phyloP scores from a whole-genome alignment of 2,888 invertebrate genomes.

The Capitulum mitella region DNA sequence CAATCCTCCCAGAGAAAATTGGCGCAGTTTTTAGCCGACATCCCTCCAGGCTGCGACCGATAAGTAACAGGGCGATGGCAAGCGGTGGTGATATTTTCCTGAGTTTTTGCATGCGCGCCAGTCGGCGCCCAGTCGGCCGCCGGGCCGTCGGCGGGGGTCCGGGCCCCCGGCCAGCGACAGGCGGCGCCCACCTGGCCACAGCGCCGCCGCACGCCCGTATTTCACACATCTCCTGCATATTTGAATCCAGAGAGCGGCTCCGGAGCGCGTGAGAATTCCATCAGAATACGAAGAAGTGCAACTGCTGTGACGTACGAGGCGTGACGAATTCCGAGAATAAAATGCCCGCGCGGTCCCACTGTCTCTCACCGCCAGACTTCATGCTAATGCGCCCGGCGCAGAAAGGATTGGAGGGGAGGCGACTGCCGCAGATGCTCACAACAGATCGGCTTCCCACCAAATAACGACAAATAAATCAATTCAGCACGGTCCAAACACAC shows the following conservation, averaged over 20 bases:
- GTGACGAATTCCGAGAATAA: background rate
- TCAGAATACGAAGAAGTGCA: background rate
- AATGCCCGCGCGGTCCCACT: background rate
- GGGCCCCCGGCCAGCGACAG: background rate
- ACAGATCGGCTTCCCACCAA: background rate
- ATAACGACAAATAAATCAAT: slow-evolving; percentile 19
- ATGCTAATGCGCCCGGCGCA: background rate
- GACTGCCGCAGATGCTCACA: background rate
- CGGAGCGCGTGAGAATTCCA: background rate
- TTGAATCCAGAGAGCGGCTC: background rate
- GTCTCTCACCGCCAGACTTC: background rate
- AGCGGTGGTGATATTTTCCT: background rate
- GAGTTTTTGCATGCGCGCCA: background rate
- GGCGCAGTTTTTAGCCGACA: background rate
- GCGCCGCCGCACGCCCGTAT: background rate
- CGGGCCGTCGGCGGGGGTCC: background rate
- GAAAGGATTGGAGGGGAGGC: background rate
- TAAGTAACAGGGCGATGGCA: background rate
- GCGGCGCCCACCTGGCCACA: background rate
- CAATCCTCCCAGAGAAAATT: background rate
- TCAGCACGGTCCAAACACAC: background rate
- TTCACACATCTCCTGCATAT: slow-evolving; percentile 22
- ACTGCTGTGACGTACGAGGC: background rate
- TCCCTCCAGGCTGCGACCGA: background rate
- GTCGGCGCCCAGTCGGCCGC: background rate